These are phyloP conservation scores for Pseudococcus jackbeardsleyi DNA, from an alignment of 2,888 invertebrate genomes.

Conservation along the genomic window DNA sequence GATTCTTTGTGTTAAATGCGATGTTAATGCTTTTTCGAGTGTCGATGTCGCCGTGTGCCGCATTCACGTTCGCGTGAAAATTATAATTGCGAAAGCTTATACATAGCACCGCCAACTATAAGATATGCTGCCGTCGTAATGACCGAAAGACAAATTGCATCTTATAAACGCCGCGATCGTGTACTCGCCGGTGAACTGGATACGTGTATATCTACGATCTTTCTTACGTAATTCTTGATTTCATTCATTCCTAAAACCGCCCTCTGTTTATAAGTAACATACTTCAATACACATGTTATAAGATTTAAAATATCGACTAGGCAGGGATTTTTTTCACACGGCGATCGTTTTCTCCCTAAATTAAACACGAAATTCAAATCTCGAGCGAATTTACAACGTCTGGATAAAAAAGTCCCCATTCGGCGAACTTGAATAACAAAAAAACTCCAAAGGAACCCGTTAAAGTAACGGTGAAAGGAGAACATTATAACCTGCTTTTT, in stretches of 20 bases:
- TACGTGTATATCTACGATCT: background rate
- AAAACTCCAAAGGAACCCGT: constrained; percentile 49
- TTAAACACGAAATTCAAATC: constrained; percentile 32
- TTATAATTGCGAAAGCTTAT: constrained; percentile 25
- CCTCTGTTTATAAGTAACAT: constrained; percentile 13
- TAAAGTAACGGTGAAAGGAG: constrained; percentile 56
- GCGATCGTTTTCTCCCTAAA: constrained; percentile 34
- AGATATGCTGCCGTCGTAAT: constrained; percentile 23
- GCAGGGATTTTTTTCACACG: constrained; percentile 4
- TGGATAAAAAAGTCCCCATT: constrained; percentile 41
- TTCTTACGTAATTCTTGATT: background rate
- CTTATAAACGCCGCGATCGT: background rate
- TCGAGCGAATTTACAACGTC: background rate
- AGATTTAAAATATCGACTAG: background rate
- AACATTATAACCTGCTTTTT: constrained; percentile 55
- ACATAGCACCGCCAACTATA: background rate
- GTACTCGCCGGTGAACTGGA: background rate
- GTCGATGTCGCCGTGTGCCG: constrained; percentile 16
- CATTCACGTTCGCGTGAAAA: constrained; percentile 29
- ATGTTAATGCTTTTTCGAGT: constrained; percentile 57
- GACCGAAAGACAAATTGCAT: constrained; percentile 42
- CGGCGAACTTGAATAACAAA: constrained; percentile 8
- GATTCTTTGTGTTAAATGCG: constrained; percentile 49
- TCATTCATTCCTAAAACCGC: background rate
- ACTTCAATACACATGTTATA: background rate